Evolutionary conservation across 2,888 invertebrate genomes (phyloP), one percentile per base, ranked within the genome.

Genomic region (Muschampia plurimacula): DNA sequence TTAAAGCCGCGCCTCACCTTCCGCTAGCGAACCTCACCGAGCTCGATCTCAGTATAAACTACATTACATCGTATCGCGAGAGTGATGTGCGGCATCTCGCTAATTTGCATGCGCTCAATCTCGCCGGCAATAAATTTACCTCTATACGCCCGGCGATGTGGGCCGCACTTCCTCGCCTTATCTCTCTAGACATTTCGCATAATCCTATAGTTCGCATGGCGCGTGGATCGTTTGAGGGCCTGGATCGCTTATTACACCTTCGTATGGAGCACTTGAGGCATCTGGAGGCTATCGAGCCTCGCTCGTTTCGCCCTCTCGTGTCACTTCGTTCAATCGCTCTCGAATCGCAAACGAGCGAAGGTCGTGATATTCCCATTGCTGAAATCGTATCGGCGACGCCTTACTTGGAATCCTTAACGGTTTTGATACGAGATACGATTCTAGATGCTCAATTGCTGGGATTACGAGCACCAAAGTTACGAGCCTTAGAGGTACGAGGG

Each of bases 401-500:
- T 2, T 78, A 83, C 8, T 73, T 90, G n/a, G 89, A 90, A 77
- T 78, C 80, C 8, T 78, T 89, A 5, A 80, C 82, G 46, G 68
- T 98, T 52, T 95, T 96, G 78, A 95, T 97, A 65, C 95, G 96
- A 52, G 97, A 97, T 79, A 87, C 94, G 2, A 89, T 93, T 22
- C 92, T 98, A 52, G 96, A 96, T 10, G 95, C 96, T 64, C 97
- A 97, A 84, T 90, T 98, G 72, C 93, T 95, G 62, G 96, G 97
- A 67, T 90, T 96, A 13, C 96, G 96, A 69, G 96, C 96, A 59
- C 96, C 96, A 3, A 97, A 97, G 83, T 91, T 98, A 28, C 95
- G 96, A 52, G 95, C 96, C 77, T 84, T 98, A 57, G 97, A 97
- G 79, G 95, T 98, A 67, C 96, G 96, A n/a, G 98, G 98, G 2